phyloP scores from a whole-genome alignment of 2,797 vertebrate genomes.

The Gephyroberyx darwinii region DNA sequence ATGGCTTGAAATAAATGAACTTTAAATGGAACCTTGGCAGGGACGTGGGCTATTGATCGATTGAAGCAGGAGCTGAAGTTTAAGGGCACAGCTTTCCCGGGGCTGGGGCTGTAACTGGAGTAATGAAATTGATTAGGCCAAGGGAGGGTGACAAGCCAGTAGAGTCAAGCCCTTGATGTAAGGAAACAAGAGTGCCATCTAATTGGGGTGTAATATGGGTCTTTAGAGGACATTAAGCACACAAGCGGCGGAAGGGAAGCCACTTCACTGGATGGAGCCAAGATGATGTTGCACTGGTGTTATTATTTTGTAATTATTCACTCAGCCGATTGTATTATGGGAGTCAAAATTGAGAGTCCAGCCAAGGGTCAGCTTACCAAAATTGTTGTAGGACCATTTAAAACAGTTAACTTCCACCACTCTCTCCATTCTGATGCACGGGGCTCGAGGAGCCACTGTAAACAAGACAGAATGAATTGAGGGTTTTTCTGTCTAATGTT shows the following conservation, averaged over 20 bases:
- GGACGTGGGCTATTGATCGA: slow-evolving; percentile 85
- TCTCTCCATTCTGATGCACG: background rate
- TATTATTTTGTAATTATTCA: slow-evolving; percentile 83
- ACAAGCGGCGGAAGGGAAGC: slow-evolving; percentile 77
- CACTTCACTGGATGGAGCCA: slow-evolving; percentile 76
- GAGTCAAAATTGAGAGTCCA: slow-evolving; percentile 73
- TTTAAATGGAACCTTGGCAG: slow-evolving; percentile 91
- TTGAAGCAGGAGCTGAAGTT: slow-evolving; percentile 87
- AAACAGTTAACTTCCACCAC: slow-evolving; percentile 12
- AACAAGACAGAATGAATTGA: too few relatives aligned
- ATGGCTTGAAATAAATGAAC: slow-evolving; percentile 90
- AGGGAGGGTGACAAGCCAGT: slow-evolving; percentile 88
- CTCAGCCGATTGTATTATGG: slow-evolving; percentile 75
- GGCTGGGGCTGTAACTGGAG: slow-evolving; percentile 86
- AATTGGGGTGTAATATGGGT: slow-evolving; percentile 90
- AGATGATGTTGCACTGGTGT: slow-evolving; percentile 76
- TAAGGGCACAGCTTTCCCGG: slow-evolving; percentile 86
- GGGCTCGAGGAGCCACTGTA: background rate
- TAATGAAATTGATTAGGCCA: slow-evolving; percentile 91
- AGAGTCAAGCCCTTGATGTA: slow-evolving; percentile 91
- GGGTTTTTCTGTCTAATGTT: background rate
- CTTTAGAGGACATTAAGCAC: slow-evolving; percentile 90
- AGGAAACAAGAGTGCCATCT: slow-evolving; percentile 91
- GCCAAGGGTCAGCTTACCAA: slow-evolving; percentile 74
- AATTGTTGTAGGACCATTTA: slow-evolving; percentile 40